Evolutionary conservation across 2,113 vertebrate genomes (phyloP), one percentile per base, ranked within the genome.

Genomic region (Hippoglossus stenolepis): DNA sequence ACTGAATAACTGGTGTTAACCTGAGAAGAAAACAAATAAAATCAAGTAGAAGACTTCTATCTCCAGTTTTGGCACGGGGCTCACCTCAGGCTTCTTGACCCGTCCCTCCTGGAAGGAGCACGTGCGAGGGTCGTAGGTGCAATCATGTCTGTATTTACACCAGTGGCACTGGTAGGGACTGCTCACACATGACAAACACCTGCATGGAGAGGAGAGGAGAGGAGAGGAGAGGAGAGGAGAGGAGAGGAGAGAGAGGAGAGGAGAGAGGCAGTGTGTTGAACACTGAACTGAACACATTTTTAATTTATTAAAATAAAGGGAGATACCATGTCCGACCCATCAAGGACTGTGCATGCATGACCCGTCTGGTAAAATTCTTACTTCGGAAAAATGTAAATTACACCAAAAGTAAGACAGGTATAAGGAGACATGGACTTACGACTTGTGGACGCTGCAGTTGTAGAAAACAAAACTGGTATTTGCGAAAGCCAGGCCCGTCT

Each of bases 381-480:
- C 8, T 6, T 31, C 28, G 5, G 49, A 17, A 18, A 51, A 20
- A 20, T 51, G 49, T 20, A 7, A 2, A 51, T 51, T n/a, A 8
- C 51, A 53, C 20, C 14, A 24, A 40, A 40, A 43, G 4, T 51
- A 5, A 6, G 47, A 15, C 15, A 1, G 7, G 21, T 6, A 49
- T 3, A 3, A 7, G 59, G 0, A n/a, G 43, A n/a, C 3, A 3
- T 5, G 56, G 54, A 97, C 98, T 87, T 94, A 99, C 98, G 98
- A 99, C 62, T 96, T 97, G 87, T 99, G 98, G 72, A 99, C 98
- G 0, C 98, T 99, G 90, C 98, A 99, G 93, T 99, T 98, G 95
- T 99, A 99, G 94, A 99, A 99, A 85, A 99, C 97, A 23, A 99
- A 99, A 90, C 95, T 98, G 83, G 98, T 98, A 79, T 97, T 98